Conservation (phyloP, 2,797 vertebrate species). For the Squalus acanthias region DNA sequence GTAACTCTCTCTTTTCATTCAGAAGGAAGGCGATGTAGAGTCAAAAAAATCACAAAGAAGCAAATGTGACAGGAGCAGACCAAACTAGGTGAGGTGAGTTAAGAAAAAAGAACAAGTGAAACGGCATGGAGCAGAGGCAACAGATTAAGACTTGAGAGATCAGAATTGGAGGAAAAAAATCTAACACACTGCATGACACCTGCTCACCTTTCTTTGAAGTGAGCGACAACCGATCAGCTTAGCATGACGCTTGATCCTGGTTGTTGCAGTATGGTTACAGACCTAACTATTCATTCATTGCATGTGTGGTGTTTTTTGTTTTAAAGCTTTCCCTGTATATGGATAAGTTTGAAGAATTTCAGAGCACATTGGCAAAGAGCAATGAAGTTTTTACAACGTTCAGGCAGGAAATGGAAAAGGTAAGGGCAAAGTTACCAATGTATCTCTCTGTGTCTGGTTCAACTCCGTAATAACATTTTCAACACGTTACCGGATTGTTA, state of each 20-base stretch:
- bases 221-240: not conserved
- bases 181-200: not conserved
- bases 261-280: not conserved
- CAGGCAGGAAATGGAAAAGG: constrained; percentile 99
- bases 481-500: not conserved
- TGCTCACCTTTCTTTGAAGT: not conserved
- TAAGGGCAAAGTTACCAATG: constrained; percentile 46
- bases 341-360: constrained; percentile 99
- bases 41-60: not conserved
- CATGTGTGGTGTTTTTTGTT: not conserved
- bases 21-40: not conserved
- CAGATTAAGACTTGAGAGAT: not conserved
- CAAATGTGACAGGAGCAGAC: not conserved
- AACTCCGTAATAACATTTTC: not conserved
- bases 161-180: not conserved
- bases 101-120: not conserved
- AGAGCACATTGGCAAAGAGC: constrained; percentile 95
- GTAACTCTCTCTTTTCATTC: not conserved
- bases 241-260: not conserved
- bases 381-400: constrained; percentile 98
- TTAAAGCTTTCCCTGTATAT: constrained; percentile 90
- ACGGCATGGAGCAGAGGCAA: not conserved
- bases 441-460: not conserved
- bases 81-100: not conserved
- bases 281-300: not conserved